Evolutionary conservation across 2,797 vertebrate genomes (phyloP).

Genomic region (Falco columbarius): DNA sequence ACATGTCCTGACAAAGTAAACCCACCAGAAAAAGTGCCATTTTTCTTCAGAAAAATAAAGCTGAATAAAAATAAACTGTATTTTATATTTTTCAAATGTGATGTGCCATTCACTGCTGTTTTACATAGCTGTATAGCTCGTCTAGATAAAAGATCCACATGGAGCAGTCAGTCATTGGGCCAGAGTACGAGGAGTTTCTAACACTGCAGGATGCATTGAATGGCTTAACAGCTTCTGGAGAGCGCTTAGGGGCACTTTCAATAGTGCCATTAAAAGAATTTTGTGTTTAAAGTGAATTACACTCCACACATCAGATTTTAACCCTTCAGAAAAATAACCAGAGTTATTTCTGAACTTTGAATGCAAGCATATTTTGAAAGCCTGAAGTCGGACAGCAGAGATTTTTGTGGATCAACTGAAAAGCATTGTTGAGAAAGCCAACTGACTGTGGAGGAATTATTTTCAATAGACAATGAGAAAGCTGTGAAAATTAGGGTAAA

Average conservation of each 20-base stretch:
- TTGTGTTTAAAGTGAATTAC: neutral
- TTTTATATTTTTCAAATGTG: neutral
- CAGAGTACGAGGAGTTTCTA: neutral
- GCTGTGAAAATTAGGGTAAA: neutral
- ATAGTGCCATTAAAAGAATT: neutral
- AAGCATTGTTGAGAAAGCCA: neutral
- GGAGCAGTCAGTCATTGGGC: neutral
- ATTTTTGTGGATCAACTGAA: neutral
- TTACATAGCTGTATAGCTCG: neutral
- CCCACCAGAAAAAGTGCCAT: neutral
- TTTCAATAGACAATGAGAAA: neutral
- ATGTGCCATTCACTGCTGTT: neutral
- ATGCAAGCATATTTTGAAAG: neutral
- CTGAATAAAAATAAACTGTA: neutral
- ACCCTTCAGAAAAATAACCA: neutral
- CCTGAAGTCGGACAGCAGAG: neutral
- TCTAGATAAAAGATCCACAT: neutral
- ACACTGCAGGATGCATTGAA: constrained; percentile 16
- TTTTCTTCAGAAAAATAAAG: neutral
- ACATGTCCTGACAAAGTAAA: neutral
- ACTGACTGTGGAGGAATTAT: neutral
- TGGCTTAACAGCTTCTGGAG: constrained; percentile 37
- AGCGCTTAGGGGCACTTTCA: neutral
- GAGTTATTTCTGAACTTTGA: neutral
- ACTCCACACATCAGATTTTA: neutral